Percentiles rank a stretch among this genome's conserved stretches.
phyloP scores from a whole-genome alignment of 2,113 vertebrate genomes.

The Tragelaphus scriptus region DNA sequence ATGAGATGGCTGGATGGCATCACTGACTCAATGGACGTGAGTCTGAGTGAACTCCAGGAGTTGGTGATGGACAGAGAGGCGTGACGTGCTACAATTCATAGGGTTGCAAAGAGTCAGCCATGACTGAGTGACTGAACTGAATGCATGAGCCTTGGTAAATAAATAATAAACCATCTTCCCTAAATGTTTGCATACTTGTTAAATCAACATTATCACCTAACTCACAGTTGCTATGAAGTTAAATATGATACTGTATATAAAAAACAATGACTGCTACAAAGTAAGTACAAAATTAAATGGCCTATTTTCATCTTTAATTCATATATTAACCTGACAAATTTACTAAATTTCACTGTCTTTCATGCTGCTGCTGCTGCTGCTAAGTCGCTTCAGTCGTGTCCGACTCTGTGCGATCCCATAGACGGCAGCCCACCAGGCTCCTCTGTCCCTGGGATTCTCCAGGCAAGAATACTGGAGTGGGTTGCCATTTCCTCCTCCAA shows the following conservation, averaged over 20 bases:
- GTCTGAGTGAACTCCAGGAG: neutral
- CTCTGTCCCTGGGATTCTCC: too few relatives aligned
- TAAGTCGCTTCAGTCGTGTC: too few relatives aligned
- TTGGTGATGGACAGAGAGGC: neutral
- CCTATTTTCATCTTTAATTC: neutral
- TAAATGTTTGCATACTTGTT: neutral
- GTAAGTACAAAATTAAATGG: neutral
- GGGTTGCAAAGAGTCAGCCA: neutral
- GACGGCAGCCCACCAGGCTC: too few relatives aligned
- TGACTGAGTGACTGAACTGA: neutral
- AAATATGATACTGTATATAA: neutral
- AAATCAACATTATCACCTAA: neutral
- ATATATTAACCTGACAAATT: neutral
- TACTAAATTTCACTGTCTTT: neutral
- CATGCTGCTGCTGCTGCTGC: neutral
- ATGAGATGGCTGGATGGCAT: neutral
- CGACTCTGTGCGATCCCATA: too few relatives aligned
- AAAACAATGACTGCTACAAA: neutral
- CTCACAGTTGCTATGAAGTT: neutral
- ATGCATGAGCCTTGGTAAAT: neutral
- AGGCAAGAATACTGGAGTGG: too few relatives aligned
- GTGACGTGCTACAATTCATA: neutral
- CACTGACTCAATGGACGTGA: fast-evolving
- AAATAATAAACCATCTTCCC: neutral
- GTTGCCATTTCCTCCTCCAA: too few relatives aligned